phyloP scores from a whole-genome alignment of 2,888 invertebrate genomes.

The Meiosimyza decipiens region DNA sequence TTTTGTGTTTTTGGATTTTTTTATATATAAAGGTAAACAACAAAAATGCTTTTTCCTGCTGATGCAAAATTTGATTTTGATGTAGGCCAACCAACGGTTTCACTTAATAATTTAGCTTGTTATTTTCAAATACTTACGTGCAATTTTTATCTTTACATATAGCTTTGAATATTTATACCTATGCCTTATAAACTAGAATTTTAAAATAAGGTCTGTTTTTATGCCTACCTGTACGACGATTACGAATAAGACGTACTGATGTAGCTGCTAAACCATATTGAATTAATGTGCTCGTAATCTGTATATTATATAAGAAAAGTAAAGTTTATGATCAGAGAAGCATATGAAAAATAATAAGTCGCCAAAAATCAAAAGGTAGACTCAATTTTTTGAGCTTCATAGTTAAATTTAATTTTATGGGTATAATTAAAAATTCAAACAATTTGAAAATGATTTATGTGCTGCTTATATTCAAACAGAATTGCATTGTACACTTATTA shows the following conservation, averaged over 20 bases:
- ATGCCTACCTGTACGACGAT: constrained; percentile 83
- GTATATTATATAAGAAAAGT: constrained; percentile 51
- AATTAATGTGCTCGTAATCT: constrained; percentile 83
- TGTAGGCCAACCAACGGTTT: constrained; percentile 22
- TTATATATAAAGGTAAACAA: constrained; percentile 23
- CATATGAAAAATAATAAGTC: not conserved
- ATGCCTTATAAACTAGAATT: constrained; percentile 15
- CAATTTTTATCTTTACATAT: not conserved
- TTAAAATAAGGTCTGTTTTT: not conserved
- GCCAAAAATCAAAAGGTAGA: no score
- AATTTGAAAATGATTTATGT: no score
- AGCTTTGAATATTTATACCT: not conserved
- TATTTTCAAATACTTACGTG: constrained; percentile 35
- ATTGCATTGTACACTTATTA: no score
- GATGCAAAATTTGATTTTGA: constrained; percentile 40
- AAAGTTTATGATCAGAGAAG: constrained; percentile 26
- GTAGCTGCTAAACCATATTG: constrained; percentile 80
- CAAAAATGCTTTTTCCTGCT: constrained; percentile 26
- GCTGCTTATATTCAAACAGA: no score
- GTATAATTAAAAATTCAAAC: no score
- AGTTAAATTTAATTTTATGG: no score
- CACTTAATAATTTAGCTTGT: constrained; percentile 6
- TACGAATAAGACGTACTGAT: constrained; percentile 84
- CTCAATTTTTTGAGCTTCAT: no score
- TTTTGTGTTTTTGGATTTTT: constrained; percentile 40